Evolutionary conservation across 2,888 invertebrate genomes (phyloP).

Genomic region (Drymonia ruficornis): DNA sequence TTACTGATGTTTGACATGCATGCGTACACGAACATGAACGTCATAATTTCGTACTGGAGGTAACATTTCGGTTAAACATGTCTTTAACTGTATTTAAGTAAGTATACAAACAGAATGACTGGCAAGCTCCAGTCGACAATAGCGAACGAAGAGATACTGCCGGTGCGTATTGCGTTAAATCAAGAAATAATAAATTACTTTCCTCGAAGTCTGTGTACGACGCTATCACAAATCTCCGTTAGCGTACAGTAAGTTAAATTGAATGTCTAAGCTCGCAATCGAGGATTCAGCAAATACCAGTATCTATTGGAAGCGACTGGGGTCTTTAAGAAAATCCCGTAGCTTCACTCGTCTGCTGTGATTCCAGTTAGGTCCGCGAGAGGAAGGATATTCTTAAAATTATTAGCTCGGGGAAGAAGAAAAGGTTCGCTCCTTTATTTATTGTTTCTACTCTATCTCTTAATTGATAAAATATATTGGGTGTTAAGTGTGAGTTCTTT

Average conservation of each 20-base stretch:
- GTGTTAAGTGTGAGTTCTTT: background rate
- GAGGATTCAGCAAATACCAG: constrained; percentile 74
- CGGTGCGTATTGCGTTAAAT: constrained; percentile 21
- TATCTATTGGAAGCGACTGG: constrained; percentile 67
- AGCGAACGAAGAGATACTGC: constrained; percentile 8
- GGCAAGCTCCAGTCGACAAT: background rate
- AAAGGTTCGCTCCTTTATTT: constrained; percentile 4
- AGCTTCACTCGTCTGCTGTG: constrained; percentile 56
- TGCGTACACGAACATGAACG: constrained; percentile 19
- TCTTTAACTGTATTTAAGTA: background rate
- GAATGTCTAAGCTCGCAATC: constrained; percentile 74
- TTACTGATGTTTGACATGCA: constrained; percentile 33
- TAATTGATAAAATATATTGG: background rate
- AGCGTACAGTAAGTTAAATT: constrained; percentile 73
- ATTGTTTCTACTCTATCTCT: background rate
- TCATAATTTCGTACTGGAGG: constrained; percentile 19
- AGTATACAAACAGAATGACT: constrained; percentile 7
- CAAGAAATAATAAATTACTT: constrained; percentile 43
- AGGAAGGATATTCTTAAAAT: constrained; percentile 29
- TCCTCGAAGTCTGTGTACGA: constrained; percentile 42
- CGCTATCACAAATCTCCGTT: constrained; percentile 65
- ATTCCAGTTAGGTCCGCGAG: constrained; percentile 32
- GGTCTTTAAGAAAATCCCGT: constrained; percentile 69
- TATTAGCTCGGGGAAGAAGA: constrained; percentile 10
- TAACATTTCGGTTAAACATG: background rate